phyloP scores from a whole-genome alignment of 30 jellyfish, hydroid and myxozoan genomes.

The Clytia hemisphaerica region DNA sequence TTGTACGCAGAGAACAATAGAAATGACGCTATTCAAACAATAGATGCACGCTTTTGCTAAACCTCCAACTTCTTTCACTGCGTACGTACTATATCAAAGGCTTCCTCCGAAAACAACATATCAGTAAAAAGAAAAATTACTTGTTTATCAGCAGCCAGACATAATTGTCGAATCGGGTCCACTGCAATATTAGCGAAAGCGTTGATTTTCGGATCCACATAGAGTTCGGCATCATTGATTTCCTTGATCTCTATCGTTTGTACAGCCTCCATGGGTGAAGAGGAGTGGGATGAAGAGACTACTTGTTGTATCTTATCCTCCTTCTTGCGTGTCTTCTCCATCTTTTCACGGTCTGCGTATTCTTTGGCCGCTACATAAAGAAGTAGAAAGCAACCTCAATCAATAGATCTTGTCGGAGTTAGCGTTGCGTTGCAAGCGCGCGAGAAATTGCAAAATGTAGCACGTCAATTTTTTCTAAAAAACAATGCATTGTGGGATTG shows the following conservation, averaged over 20 bases:
- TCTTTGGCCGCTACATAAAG: neutral
- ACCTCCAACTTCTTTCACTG: neutral
- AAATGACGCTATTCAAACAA: neutral
- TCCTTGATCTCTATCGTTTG: conserved; percentile 61
- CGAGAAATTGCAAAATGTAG: too few species aligned
- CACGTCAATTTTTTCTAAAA: too few species aligned
- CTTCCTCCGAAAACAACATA: neutral
- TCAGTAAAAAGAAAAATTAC: conserved; percentile 15
- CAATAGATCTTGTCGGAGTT: too few species aligned
- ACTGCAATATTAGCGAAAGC: conserved; percentile 49
- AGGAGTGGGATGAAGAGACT: neutral
- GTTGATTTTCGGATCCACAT: conserved; percentile 75
- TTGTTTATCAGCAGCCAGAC: conserved; percentile 91
- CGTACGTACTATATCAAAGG: neutral
- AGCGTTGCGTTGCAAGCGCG: too few species aligned
- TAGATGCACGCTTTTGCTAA: neutral
- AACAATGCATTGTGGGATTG: too few species aligned
- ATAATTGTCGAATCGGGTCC: conserved; percentile 77
- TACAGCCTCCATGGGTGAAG: neutral
- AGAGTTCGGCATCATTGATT: conserved; percentile 59
- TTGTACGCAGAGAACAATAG: too few species aligned
- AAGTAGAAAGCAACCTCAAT: neutral
- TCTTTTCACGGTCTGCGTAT: neutral
- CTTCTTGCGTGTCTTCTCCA: neutral
- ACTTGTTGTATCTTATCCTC: neutral